These are phyloP conservation scores for Tenthredo scrophulariae DNA, from an alignment of 2,888 invertebrate genomes.

Conservation along the genomic window DNA sequence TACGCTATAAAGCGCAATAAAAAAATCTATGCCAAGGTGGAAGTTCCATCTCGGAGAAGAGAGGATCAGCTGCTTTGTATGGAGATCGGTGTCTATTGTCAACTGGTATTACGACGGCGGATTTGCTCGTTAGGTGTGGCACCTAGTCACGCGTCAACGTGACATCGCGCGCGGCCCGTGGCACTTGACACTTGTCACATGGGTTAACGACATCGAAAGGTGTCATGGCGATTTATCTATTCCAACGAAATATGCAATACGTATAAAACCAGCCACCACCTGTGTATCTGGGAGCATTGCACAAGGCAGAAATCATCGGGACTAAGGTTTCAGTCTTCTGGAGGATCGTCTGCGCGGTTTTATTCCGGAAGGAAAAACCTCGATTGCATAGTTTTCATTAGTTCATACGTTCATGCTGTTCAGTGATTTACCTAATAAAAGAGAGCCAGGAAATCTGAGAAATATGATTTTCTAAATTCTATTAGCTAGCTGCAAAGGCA, in stretches of 20 bases:
- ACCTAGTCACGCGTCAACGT: slow-evolving; percentile 31
- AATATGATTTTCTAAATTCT: neutral
- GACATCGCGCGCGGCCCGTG: slow-evolving; percentile 20
- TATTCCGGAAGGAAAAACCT: neutral
- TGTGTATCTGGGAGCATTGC: neutral
- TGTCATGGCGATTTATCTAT: slow-evolving; percentile 73
- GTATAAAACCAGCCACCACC: neutral
- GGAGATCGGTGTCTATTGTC: slow-evolving; percentile 39
- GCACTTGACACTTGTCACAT: slow-evolving; percentile 47
- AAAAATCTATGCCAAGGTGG: slow-evolving; percentile 47
- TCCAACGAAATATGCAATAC: slow-evolving; percentile 30
- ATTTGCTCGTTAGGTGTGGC: slow-evolving; percentile 46
- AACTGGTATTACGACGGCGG: slow-evolving; percentile 13
- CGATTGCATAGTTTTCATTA: neutral
- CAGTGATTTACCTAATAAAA: neutral
- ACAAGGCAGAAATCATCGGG: neutral
- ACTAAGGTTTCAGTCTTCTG: neutral
- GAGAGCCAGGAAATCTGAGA: neutral
- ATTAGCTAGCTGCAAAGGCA: neutral
- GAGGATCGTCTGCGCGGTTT: neutral
- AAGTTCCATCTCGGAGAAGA: slow-evolving; percentile 8
- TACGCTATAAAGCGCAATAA: neutral
- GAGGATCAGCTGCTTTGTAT: slow-evolving; percentile 38
- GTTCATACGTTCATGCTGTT: too few species aligned
- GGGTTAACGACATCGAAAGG: slow-evolving; percentile 72